These are phyloP conservation scores for Meloidogyne chitwoodi DNA, from an alignment of 1,140 invertebrate genomes.

Conservation along the genomic window DNA sequence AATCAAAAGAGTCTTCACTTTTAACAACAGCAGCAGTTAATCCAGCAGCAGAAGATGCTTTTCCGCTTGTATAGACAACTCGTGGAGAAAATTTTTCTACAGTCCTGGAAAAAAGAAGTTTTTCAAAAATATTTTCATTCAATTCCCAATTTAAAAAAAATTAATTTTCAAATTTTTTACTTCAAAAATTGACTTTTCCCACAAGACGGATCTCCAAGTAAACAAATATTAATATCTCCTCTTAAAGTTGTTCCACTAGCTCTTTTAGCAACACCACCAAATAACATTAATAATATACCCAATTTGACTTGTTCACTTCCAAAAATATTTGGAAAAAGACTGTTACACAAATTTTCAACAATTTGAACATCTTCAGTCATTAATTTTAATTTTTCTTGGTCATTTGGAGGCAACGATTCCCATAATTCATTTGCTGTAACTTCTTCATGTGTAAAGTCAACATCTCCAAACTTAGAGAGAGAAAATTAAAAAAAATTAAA, in stretches of 20 bases:
- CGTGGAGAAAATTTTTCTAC: slow-evolving; percentile 90
- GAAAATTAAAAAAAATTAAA: no score
- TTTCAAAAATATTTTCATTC: not conserved
- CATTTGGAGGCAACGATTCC: slow-evolving; percentile 85
- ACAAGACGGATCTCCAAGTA: slow-evolving; percentile 97
- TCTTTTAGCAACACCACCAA: slow-evolving; percentile 88
- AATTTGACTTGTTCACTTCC: slow-evolving; percentile 96
- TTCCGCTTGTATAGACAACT: slow-evolving; percentile 96
- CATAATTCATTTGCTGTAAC: slow-evolving; percentile 84
- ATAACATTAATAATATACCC: slow-evolving; percentile 88
- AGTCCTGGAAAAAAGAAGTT: slow-evolving; percentile 58
- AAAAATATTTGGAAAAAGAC: slow-evolving; percentile 92
- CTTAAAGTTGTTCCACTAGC: slow-evolving; percentile 78
- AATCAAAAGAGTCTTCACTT: slow-evolving; percentile 95
- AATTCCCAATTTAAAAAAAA: no score
- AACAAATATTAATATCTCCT: slow-evolving; percentile 94
- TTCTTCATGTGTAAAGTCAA: slow-evolving; percentile 68
- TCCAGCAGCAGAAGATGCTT: slow-evolving; percentile 94
- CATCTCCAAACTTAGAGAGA: slow-evolving; percentile 63
- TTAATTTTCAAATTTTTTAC: slow-evolving; percentile 70
- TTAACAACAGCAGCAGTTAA: slow-evolving; percentile 92
- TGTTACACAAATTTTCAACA: slow-evolving; percentile 83
- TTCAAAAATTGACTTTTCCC: slow-evolving; percentile 96
- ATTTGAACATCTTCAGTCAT: slow-evolving; percentile 91
- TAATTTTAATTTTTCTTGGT: slow-evolving; percentile 92